Evolutionary conservation across 2,797 vertebrate genomes (phyloP), one percentile per base, ranked within the genome.

Genomic region (Merluccius polli): DNA sequence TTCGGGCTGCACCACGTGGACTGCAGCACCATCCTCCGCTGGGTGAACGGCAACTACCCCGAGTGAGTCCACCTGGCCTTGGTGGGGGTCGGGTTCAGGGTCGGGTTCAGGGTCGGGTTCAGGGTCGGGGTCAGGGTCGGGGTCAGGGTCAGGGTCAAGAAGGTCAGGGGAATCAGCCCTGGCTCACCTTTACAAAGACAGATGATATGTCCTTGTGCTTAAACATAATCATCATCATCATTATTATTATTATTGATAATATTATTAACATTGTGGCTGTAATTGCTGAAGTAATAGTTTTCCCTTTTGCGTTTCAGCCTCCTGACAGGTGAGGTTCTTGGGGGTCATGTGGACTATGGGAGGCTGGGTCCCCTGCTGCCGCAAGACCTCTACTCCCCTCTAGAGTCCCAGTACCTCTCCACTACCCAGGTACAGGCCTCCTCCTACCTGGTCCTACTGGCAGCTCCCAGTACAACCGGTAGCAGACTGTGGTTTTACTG

Each of bases 1-100:
- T 96, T 89, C 72, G 91, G 76, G 33, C 89, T 98, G 70, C 93
- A 82, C 11, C 85, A 93, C 27, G 87, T 89, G 0, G 96, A 99
- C 85, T 82, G 87, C 76, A 79, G 76, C 0, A 88, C 92, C 48
- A 80, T 99, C 10, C 93, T 99, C 78, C 79, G 36, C 3, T 98
- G 96, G 96, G 94, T 94, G 71, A 92, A 96, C 48, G 89, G 91
- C 13, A 59, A 89, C 32, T 99, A 98, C 82, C 96, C 95, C 74
- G 89, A 89, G 97, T 99, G 88, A 96, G 96, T 87, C 92, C 84
- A 18, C 69, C 69, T 0, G n/a, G n/a, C n/a, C n/a, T n/a, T n/a
- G n/a, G n/a, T n/a, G n/a, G n/a, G n/a, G n/a, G n/a, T n/a, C n/a
- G n/a, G n/a, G n/a, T n/a, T n/a, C n/a, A n/a, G n/a, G n/a, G n/a